Evolutionary conservation across 2,113 vertebrate genomes (phyloP).

Genomic region (Callithrix jacchus): DNA sequence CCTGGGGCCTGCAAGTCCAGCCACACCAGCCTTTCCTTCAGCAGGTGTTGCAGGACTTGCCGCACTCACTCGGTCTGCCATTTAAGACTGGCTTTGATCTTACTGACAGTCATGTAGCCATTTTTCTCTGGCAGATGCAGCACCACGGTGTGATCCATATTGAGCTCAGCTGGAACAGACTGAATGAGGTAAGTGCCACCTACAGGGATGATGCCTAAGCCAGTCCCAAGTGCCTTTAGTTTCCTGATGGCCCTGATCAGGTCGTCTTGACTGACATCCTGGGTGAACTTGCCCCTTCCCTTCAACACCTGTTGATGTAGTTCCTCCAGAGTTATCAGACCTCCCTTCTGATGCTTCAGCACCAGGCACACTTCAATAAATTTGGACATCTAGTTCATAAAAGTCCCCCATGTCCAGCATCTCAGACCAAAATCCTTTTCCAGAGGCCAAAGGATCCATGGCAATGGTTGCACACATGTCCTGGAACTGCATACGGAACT

Average conservation of each 20-base stretch:
- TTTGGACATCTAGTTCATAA: slow-evolving; percentile 97
- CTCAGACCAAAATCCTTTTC: slow-evolving; percentile 99
- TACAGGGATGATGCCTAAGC: slow-evolving; percentile 95
- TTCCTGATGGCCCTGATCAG: slow-evolving; percentile 97
- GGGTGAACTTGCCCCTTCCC: slow-evolving; percentile 95
- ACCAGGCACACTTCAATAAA: slow-evolving; percentile 97
- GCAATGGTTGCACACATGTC: slow-evolving; percentile 98
- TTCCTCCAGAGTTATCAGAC: slow-evolving; percentile 95
- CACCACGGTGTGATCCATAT: slow-evolving; percentile 97
- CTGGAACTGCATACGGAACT: slow-evolving; percentile 97
- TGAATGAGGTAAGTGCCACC: slow-evolving; percentile 96
- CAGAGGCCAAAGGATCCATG: slow-evolving; percentile 96
- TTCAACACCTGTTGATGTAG: slow-evolving; percentile 95
- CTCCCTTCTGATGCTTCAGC: slow-evolving; percentile 96
- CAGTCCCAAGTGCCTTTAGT: slow-evolving; percentile 94
- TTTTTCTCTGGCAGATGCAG: slow-evolving; percentile 97
- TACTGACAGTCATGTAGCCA: slow-evolving; percentile 93
- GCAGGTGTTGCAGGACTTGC: slow-evolving; percentile 95
- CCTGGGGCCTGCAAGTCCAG: slow-evolving; percentile 91
- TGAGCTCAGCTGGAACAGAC: slow-evolving; percentile 97
- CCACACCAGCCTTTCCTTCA: slow-evolving; percentile 98
- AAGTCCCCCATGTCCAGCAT: slow-evolving; percentile 98
- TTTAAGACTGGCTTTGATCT: slow-evolving; percentile 91
- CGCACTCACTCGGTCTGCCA: slow-evolving; percentile 95
- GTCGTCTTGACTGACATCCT: slow-evolving; percentile 98